Evolutionary conservation across 2,113 vertebrate species (phyloP).

Genomic region (Hepsetus odoe): DNA sequence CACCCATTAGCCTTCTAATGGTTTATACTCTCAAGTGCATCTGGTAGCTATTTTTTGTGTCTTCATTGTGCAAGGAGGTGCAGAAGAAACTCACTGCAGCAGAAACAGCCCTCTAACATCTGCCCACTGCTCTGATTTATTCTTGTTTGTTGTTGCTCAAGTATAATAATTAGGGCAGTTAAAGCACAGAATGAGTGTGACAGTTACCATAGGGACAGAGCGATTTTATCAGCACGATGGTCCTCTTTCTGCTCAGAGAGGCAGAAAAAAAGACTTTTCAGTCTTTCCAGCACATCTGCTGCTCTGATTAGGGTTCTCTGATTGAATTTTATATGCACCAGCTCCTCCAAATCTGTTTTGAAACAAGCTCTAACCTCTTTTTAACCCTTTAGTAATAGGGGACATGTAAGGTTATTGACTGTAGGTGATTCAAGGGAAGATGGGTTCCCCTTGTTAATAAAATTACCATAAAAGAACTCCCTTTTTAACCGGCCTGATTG

Average conservation of each 20-base stretch:
- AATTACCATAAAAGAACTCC: no score
- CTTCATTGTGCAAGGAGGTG: conserved; percentile 23
- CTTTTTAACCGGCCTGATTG: no score
- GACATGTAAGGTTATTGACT: no score
- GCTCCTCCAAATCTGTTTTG: conserved; percentile 40
- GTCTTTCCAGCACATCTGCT: conserved; percentile 71
- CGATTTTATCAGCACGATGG: conserved; percentile 48
- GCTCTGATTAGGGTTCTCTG: conserved; percentile 54
- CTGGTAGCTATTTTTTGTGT: conserved; percentile 22
- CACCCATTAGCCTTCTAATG: conserved; percentile 46
- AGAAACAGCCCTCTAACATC: conserved; percentile 67
- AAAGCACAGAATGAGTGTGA: conserved; percentile 61
- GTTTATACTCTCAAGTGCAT: conserved; percentile 54
- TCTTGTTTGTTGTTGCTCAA: conserved; percentile 65
- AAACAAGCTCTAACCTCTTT: not conserved
- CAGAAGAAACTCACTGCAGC: conserved; percentile 32
- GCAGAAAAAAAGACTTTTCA: conserved; percentile 43
- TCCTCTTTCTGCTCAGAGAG: conserved; percentile 3
- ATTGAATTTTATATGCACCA: conserved; percentile 60
- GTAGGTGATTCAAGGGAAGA: no score
- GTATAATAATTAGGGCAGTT: conserved; percentile 70
- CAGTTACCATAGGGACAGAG: conserved; percentile 71
- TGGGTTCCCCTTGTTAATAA: no score
- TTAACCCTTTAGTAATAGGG: conserved; percentile 1
- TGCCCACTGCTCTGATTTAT: conserved; percentile 60